A percentile compares a stretch with the other conserved stretches of the same genome.
These are phyloP conservation scores for Nannobrachium achirus DNA, from an alignment of 2,113 vertebrate genomes.

Conservation along the genomic window DNA sequence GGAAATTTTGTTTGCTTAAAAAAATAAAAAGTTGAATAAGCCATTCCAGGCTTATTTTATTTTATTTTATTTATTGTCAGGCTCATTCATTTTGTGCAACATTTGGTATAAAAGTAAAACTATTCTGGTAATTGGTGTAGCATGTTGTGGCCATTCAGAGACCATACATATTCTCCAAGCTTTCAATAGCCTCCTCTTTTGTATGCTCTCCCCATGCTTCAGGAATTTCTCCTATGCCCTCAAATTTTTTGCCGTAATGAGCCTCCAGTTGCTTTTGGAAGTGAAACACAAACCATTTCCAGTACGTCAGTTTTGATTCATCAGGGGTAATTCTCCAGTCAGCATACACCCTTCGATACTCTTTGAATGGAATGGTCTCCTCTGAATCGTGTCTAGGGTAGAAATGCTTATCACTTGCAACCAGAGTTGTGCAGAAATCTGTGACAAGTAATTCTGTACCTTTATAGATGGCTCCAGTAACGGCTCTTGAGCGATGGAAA, in stretches of 20 bases:
- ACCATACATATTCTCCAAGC: constrained; percentile 48
- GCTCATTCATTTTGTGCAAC: too few relatives aligned
- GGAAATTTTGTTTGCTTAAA: too few relatives aligned
- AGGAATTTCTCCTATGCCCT: neutral
- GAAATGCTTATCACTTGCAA: neutral
- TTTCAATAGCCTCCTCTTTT: constrained; percentile 37
- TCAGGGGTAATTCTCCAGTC: constrained; percentile 74
- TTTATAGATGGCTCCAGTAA: constrained; percentile 13
- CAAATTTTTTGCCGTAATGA: constrained; percentile 6
- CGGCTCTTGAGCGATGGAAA: constrained; percentile 26
- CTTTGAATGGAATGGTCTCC: neutral
- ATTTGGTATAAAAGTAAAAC: too few relatives aligned
- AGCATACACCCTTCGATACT: constrained; percentile 35
- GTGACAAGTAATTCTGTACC: neutral
- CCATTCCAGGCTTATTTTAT: too few relatives aligned
- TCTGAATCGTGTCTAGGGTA: neutral
- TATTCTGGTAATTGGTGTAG: too few relatives aligned
- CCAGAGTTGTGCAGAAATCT: constrained; percentile 56
- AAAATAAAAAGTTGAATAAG: too few relatives aligned
- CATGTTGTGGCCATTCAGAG: too few relatives aligned
- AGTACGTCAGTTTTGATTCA: constrained; percentile 65
- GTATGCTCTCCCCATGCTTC: too few relatives aligned
- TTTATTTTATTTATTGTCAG: too few relatives aligned
- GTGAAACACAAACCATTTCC: constrained; percentile 82
- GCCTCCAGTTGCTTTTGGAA: constrained; percentile 73